Conservation (phyloP, 2,888 invertebrate species). For the Myathropa florea region DNA sequence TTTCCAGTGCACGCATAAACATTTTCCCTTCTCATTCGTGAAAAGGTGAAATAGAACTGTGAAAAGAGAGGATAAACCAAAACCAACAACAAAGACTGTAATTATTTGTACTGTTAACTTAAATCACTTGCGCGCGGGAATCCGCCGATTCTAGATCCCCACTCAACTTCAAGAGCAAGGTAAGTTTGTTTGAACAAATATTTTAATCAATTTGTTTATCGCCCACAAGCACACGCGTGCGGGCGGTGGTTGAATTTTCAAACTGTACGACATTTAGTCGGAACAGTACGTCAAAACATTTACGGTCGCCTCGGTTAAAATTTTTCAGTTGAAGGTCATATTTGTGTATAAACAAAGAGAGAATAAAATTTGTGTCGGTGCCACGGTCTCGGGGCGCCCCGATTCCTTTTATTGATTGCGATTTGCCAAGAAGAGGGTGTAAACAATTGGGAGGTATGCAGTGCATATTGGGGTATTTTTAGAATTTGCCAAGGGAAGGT, state of each 20-base stretch:
- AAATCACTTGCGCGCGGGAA: slow-evolving; percentile 44
- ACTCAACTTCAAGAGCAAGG: slow-evolving; percentile 55
- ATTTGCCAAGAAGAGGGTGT: slow-evolving; percentile 1
- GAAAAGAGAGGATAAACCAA: slow-evolving; percentile 7
- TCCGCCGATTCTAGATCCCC: slow-evolving; percentile 58
- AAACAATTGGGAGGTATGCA: slow-evolving; percentile 21
- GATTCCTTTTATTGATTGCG: slow-evolving; percentile 34
- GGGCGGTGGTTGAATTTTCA: background rate
- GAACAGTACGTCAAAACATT: background rate
- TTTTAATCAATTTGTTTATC: background rate
- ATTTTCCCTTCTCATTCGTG: slow-evolving; percentile 65
- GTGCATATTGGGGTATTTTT: background rate
- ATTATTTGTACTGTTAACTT: slow-evolving; percentile 47
- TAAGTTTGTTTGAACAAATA: slow-evolving; percentile 26
- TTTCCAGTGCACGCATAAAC: slow-evolving; percentile 46
- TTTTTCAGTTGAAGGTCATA: slow-evolving; percentile 29
- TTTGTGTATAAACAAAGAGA: slow-evolving; percentile 44
- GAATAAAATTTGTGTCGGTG: background rate
- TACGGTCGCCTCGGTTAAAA: background rate
- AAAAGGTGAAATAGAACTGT: slow-evolving; percentile 54
- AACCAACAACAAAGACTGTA: slow-evolving; percentile 12
- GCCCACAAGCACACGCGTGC: background rate
- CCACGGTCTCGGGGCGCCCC: background rate
- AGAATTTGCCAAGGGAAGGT: background rate
- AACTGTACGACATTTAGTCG: background rate